Base-by-base conservation (phyloP, 2,888 invertebrate genomes). In the Ctena decussata region DNA sequence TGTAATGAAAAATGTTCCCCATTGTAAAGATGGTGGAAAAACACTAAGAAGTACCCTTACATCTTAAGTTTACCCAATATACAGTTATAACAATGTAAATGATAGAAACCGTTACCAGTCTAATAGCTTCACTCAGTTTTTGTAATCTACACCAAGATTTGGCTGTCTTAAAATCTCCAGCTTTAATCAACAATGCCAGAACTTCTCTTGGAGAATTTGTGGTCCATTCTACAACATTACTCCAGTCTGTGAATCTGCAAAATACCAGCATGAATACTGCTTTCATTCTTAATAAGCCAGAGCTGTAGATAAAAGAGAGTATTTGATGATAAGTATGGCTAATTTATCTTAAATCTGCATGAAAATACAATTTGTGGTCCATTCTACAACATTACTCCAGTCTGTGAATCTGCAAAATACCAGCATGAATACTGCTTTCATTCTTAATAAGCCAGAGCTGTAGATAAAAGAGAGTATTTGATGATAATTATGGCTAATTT, bases 101-200 rank as follows among this genome's bases (percentile, higher is more conserved):
- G n/a, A n/a, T n/a, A n/a, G n/a, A n/a, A n/a, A n/a, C n/a, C n/a
- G 21, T 77, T 78, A 93, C 94, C 90, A 85, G 79, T 80, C 91
- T 85, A 11, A 92, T 81, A 21, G 89, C 85, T 5, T 81, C 65
- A 0, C 86, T 83, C 2, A 93, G 84, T 6, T 90, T 82, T 72
- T 93, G 90, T 35, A 94, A 85, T 27, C 82, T 78, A 37, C 92
- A 91, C 95, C 95, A 95, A 8, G 85, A 81, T 37, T 89, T 90
- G 24, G 94, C 93, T 0, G 92, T 91, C 15, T 88, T 90, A 85
- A 93, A 94, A 77, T 93, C 94, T 15, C 91, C 92, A 8, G 90
- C 86, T 80, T 91, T 89, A n/a, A 94, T 88, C 72, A 95, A 80
- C 21, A 95, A 86, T 21, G 85, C 85, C 21, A 95, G 84, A 6